Evolutionary conservation across 2,888 invertebrate species (phyloP).

Genomic region (Trimorus sp.): DNA sequence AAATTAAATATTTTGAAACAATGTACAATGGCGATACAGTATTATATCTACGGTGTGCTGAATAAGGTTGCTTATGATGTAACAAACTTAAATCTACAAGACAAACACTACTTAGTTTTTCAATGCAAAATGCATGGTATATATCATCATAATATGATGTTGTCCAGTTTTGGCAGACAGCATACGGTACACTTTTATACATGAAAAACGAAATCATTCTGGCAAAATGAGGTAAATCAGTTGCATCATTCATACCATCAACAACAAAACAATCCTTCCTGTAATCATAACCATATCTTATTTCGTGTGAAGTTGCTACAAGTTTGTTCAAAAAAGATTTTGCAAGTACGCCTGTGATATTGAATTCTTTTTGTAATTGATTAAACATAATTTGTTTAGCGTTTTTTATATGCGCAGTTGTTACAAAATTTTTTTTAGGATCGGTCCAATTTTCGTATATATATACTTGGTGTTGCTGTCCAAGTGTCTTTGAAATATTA

Average conservation of each 20-base stretch:
- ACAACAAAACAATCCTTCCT: background rate
- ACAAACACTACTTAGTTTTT: too few relatives aligned
- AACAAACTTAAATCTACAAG: too few relatives aligned
- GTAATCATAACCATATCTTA: background rate
- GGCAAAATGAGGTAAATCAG: conserved; percentile 9
- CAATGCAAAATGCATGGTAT: too few relatives aligned
- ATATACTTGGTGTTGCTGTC: conserved; percentile 27
- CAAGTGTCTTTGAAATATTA: conserved; percentile 16
- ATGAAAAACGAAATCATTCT: too few relatives aligned
- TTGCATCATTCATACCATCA: background rate
- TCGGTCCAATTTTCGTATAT: conserved; percentile 22
- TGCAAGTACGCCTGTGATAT: background rate
- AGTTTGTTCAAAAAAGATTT: background rate
- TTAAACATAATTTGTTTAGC: background rate
- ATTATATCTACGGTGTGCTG: too few relatives aligned
- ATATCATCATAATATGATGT: too few relatives aligned
- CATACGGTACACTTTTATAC: too few relatives aligned
- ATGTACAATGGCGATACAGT: too few relatives aligned
- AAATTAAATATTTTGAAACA: too few relatives aligned
- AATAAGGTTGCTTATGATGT: too few relatives aligned
- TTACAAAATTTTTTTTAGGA: conserved; percentile 19
- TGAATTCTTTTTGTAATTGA: background rate
- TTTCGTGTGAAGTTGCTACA: too few relatives aligned
- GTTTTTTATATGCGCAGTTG: background rate
- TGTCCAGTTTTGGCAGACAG: too few relatives aligned